Base-by-base conservation (phyloP, 1,140 invertebrate genomes). In the Lerema accius region DNA sequence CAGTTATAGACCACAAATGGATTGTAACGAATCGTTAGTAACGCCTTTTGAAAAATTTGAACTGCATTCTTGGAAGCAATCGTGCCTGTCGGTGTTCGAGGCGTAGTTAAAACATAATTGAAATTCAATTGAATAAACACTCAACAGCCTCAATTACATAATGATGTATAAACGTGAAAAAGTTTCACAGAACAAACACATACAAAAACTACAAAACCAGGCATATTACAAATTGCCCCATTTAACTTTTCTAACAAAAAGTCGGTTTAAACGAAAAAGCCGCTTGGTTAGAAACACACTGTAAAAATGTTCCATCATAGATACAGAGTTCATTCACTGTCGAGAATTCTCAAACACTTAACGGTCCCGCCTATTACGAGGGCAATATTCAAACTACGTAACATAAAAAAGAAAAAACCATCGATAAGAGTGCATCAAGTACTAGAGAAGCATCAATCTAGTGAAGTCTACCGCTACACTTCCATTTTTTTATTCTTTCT, bases 381-480 rank as follows among this genome's bases (percentile, higher is more conserved):
- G 72, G 80, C 77, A 78, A 83, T 84, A 82, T 87, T 85, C 78
- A 78, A 79, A 78, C 50, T 80, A 32, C 4, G 28, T 7, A 73
- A 79, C 76, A 80, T 81, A 83, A 84, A 85, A 82, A 76, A 67
- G 56, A 83, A 73, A 78, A 71, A 80, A 68, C 7, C 13, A 23
- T 68, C 71, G 74, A 76, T 80, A 78, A 80, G 71, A 68, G 71
- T 67, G 56, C 53, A 69, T 60, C 73, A 68, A 73, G 63, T 51
- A 64, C 58, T 58, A 67, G 69, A 71, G 63, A 56, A 67, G 78
- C 84, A 86, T 89, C 84, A 87, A 89, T 87, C 84, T 80, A 76
- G 82, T 84, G 81, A 87, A 89, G 84, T 82, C 80, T 84, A 89
- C 78, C 78, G 78, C 80, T 83, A 73, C 71, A 78, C 80, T 79